Conservation (phyloP, 2,797 vertebrate species). For the Cirrhinus mrigala region DNA sequence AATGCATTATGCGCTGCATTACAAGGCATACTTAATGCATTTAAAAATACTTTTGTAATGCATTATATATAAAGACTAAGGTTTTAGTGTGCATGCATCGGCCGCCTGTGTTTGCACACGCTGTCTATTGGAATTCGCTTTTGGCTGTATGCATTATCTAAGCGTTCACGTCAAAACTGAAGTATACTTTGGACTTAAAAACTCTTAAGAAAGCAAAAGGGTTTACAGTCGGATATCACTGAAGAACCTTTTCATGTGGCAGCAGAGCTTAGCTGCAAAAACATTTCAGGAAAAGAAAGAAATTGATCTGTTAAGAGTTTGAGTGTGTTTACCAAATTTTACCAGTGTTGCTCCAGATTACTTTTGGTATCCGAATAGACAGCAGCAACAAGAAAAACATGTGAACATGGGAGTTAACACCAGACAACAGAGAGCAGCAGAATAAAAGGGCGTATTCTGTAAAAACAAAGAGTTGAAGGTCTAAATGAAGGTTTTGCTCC, state of each 20-base stretch:
- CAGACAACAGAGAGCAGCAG: background rate
- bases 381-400: too few species aligned
- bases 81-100: background rate
- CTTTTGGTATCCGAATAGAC: background rate
- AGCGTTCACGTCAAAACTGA: too few species aligned
- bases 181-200: too few species aligned
- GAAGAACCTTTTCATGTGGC: background rate
- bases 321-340: background rate
- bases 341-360: background rate
- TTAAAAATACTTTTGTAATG: background rate
- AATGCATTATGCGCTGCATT: background rate
- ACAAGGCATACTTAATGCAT: background rate
- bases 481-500: slow-evolving; percentile 30
- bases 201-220: too few species aligned
- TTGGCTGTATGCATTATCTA: background rate
- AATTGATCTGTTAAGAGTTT: background rate
- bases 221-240: background rate
- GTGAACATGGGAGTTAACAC: too few species aligned
- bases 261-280: background rate
- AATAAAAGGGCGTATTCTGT: background rate
- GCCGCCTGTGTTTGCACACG: too few species aligned
- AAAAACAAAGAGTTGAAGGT: slow-evolving; percentile 21
- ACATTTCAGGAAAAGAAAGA: background rate
- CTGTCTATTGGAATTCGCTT: too few species aligned
- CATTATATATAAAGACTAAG: background rate